Evolutionary conservation across 2,797 vertebrate species (phyloP).

Genomic region (Acestrorhynchus altus): DNA sequence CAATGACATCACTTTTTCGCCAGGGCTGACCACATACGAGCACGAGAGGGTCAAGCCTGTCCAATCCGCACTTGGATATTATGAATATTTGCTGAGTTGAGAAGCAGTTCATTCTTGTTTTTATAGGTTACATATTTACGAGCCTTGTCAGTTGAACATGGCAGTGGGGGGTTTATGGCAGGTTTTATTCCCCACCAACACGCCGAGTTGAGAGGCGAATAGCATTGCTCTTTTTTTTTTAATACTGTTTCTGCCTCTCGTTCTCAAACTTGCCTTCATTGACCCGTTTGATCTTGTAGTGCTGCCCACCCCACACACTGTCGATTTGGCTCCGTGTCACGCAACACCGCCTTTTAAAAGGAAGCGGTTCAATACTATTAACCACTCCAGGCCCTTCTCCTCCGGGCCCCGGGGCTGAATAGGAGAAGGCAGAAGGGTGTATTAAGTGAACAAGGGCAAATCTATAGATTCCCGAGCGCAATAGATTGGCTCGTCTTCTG

Average conservation of each 20-base stretch:
- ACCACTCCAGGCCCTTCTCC: slow-evolving; percentile 55
- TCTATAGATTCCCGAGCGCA: slow-evolving; percentile 61
- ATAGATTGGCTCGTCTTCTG: slow-evolving; percentile 42
- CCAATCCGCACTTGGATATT: slow-evolving; percentile 6
- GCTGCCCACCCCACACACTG: slow-evolving; percentile 60
- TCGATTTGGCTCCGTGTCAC: slow-evolving; percentile 65
- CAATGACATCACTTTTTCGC: slow-evolving; percentile 58
- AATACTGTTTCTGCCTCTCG: slow-evolving; percentile 55
- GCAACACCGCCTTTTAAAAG: slow-evolving; percentile 70
- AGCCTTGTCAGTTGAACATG: slow-evolving; percentile 72
- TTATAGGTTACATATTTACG: slow-evolving; percentile 67
- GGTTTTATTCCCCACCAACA: slow-evolving; percentile 65
- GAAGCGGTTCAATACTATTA: slow-evolving; percentile 65
- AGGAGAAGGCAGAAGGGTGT: slow-evolving; percentile 52
- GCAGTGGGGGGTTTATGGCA: slow-evolving; percentile 69
- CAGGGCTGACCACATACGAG: slow-evolving; percentile 24
- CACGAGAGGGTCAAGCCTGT: neutral
- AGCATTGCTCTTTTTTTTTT: slow-evolving; percentile 54
- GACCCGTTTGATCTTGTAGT: slow-evolving; percentile 61
- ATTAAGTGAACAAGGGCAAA: slow-evolving; percentile 57
- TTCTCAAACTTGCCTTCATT: slow-evolving; percentile 63
- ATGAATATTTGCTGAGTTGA: slow-evolving; percentile 29
- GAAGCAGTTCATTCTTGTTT: slow-evolving; percentile 40
- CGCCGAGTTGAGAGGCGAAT: slow-evolving; percentile 63
- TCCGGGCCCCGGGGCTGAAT: slow-evolving; percentile 55